A percentile compares a stretch with the other conserved stretches of the same genome.
These are phyloP conservation scores for Pyrocephalus nanus DNA, from an alignment of 2,797 vertebrate species.

Conservation along the genomic window DNA sequence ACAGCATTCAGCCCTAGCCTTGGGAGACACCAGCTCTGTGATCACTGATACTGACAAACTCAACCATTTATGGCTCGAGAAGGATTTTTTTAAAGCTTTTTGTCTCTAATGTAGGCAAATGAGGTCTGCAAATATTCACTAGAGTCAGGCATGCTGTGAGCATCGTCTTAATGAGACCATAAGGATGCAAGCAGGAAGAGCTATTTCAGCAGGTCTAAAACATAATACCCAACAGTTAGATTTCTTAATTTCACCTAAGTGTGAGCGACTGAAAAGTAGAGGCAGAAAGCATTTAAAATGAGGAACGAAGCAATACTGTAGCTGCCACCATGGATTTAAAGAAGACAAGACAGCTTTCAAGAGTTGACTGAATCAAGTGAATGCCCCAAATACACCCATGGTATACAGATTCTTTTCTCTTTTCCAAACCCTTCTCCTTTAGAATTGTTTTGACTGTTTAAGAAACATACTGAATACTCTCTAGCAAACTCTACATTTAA, in stretches of 20 bases:
- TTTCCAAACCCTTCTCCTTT: background rate
- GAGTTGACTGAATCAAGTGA: conserved; percentile 37
- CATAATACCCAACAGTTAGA: conserved; percentile 70
- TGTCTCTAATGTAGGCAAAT: conserved; percentile 82
- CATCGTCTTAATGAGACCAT: conserved; percentile 77
- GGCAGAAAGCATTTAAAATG: conserved; percentile 64
- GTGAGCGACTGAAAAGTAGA: conserved; percentile 60
- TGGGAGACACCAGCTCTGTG: conserved; percentile 52
- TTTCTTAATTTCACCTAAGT: conserved; percentile 79
- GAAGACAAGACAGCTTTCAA: conserved; percentile 40
- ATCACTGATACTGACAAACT: conserved; percentile 66
- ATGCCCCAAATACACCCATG: background rate
- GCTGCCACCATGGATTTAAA: conserved; percentile 47
- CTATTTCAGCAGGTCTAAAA: conserved; percentile 73
- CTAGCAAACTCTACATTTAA: background rate
- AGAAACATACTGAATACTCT: background rate
- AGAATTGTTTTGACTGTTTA: background rate
- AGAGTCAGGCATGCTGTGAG: conserved; percentile 77
- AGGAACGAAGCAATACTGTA: conserved; percentile 40
- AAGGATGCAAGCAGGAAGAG: conserved; percentile 75
- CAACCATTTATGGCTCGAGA: conserved; percentile 60
- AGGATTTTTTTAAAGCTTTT: conserved; percentile 63
- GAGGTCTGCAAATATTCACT: conserved; percentile 79
- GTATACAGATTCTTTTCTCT: background rate
- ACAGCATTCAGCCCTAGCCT: conserved; percentile 13